Conservation (phyloP, 2,113 vertebrate species). For the Casuarius casuarius region DNA sequence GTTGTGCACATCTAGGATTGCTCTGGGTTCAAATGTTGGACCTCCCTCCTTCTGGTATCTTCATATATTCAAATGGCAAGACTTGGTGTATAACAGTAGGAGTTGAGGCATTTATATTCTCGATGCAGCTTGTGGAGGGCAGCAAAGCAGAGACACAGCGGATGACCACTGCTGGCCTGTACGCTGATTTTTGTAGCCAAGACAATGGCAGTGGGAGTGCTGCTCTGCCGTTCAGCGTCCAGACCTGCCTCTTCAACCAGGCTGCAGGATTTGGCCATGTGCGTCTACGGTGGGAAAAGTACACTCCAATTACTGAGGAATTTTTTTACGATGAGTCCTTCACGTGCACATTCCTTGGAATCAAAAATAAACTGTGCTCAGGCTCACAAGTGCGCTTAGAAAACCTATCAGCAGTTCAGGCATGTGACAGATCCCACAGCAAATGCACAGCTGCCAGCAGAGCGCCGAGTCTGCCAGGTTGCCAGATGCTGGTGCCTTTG, state of each 20-base stretch:
- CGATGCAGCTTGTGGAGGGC: too few species aligned
- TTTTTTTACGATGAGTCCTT: not conserved
- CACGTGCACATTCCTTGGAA: not conserved
- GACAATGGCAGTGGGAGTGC: not conserved
- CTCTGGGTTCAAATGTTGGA: not conserved
- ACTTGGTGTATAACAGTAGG: not conserved
- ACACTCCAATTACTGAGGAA: not conserved
- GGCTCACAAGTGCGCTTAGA: not conserved
- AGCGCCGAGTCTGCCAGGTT: not conserved
- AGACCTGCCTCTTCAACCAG: not conserved
- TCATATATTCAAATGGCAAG: not conserved
- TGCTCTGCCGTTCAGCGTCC: not conserved
- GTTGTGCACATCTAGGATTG: not conserved
- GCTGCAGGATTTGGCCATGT: not conserved
- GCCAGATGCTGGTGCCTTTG: not conserved
- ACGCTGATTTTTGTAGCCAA: not conserved
- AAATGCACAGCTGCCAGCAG: not conserved
- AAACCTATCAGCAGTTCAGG: not conserved
- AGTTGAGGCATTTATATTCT: too few species aligned
- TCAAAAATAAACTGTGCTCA: not conserved
- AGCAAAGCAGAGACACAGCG: not conserved
- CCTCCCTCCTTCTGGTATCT: not conserved
- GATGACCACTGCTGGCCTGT: not conserved
- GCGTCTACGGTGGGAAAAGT: not conserved
- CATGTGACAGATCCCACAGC: not conserved